Base-by-base conservation (phyloP, 2,888 invertebrate species). In the Lomographa bimaculata region DNA sequence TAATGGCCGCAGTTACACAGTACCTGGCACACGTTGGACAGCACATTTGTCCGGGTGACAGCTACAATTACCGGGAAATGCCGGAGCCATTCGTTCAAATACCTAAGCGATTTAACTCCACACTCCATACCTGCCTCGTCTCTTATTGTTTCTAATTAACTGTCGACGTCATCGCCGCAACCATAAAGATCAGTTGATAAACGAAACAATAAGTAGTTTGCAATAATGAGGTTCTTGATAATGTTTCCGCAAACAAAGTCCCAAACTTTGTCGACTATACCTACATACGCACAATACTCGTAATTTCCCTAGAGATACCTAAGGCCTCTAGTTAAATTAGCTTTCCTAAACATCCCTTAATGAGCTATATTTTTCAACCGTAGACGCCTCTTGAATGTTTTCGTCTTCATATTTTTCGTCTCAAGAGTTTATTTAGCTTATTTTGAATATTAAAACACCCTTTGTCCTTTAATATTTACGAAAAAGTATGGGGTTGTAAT, bases 1-100 rank as follows among this genome's bases (percentile, higher is more conserved):
- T 79, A 79, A 81, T 79, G 69, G 80, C 71, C 64, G 77, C 72
- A 71, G 79, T 81, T 76, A 76, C 64, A 71, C 66, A 77, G 73
- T 81, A 79, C 78, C 79, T 71, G 74, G 79, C 74, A 70, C 71
- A 64, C 71, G 70, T 65, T 60, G 74, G 74, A 75, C 71, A 69
- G 69, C 57, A 68, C 79, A 86, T 87, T 86, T 82, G 79, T 86
- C 74, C 74, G 55, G 63, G 54, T 68, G 84, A 85, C 86, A 83
- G 81, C 71, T 70, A 72, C 86, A 83, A 85, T 87, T 87, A 86
- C 83, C 54, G 69, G 67, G 69, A 72, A 72, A 75, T 68, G 78
- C 71, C 68, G 64, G 71, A 56, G 68, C 64, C 75, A 73, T 78
- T 75, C 71, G 69, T 75, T 69, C 64, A 68, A 70, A 72, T 70